phyloP scores from a whole-genome alignment of 2,797 vertebrate species.

The Anableps anableps region DNA sequence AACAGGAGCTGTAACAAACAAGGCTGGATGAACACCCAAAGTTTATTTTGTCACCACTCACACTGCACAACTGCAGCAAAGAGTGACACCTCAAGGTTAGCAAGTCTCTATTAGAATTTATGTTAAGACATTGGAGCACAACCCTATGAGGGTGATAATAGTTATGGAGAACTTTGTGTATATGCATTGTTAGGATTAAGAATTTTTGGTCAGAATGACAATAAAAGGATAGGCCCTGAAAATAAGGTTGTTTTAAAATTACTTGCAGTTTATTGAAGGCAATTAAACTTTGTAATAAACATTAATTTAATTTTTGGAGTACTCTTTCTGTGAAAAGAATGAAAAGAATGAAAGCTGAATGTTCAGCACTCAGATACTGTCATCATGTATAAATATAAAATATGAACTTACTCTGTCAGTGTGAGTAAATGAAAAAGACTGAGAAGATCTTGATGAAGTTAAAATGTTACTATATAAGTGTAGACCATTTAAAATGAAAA shows the following conservation, averaged over 20 bases:
- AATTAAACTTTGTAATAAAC: background rate
- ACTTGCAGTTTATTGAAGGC: background rate
- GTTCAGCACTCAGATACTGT: background rate
- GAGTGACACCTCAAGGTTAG: background rate
- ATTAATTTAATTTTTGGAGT: background rate
- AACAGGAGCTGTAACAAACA: background rate
- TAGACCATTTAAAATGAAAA: background rate
- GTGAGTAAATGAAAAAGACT: background rate
- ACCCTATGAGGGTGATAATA: background rate
- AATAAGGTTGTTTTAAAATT: background rate
- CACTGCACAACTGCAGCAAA: background rate
- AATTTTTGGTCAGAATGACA: background rate
- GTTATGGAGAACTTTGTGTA: background rate
- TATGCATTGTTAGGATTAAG: background rate
- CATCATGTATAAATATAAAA: background rate
- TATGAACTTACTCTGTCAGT: background rate
- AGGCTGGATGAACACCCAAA: background rate
- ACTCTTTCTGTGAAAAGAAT: background rate
- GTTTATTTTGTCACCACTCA: background rate
- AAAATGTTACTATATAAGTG: background rate
- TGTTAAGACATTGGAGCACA: background rate
- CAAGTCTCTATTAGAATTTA: background rate
- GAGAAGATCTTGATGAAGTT: background rate
- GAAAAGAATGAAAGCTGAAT: background rate
- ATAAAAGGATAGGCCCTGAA: background rate